These are phyloP conservation scores for Tylochromis polylepis DNA, from an alignment of 2,113 vertebrate species.

Conservation along the genomic window DNA sequence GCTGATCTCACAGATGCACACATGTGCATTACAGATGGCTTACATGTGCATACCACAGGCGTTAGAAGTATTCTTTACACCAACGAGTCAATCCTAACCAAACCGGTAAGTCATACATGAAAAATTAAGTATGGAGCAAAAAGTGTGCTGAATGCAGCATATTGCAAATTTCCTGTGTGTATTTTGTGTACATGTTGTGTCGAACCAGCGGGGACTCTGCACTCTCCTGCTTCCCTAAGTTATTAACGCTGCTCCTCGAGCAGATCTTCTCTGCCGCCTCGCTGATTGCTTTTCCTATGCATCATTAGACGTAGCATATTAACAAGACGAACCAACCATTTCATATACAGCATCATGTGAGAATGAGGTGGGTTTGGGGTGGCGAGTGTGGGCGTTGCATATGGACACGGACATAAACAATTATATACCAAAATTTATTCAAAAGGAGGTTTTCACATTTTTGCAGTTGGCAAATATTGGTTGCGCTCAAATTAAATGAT, in stretches of 20 bases:
- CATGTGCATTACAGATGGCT: neutral
- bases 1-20: neutral
- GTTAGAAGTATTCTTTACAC: neutral
- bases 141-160: constrained; percentile 22
- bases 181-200: neutral
- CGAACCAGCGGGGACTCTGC: neutral
- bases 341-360: constrained; percentile 22
- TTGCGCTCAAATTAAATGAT: neutral
- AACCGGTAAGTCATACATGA: neutral
- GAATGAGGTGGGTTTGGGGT: neutral
- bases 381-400: neutral
- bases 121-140: neutral
- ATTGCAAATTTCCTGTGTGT: constrained; percentile 24
- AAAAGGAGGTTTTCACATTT: neutral
- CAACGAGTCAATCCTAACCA: neutral
- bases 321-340: constrained; percentile 59
- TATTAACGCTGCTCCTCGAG: constrained; percentile 53
- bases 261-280: constrained; percentile 26
- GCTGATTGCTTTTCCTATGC: constrained; percentile 66
- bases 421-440: neutral
- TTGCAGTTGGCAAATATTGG: neutral
- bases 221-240: constrained; percentile 51
- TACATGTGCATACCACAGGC: neutral
- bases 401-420: neutral
- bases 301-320: constrained; percentile 61